Base-by-base conservation (phyloP, 1,140 invertebrate genomes). In the Calycopis cecrops region DNA sequence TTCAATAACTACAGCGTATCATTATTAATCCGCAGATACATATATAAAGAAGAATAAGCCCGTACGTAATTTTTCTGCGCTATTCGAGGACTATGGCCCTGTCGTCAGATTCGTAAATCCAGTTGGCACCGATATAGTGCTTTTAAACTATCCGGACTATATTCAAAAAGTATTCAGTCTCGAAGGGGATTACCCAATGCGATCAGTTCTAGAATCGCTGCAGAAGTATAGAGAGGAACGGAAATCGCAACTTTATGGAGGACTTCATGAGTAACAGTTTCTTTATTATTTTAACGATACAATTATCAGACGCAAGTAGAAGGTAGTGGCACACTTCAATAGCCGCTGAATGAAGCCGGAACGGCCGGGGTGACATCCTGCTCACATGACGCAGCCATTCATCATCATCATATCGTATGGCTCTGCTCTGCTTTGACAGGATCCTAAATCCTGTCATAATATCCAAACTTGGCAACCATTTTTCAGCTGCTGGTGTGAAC, bases 31-130 rank as follows among this genome's bases (percentile, higher is more conserved):
- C 21, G 21, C 21, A 28, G 21, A 28, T 35, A 66, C 78, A 6
- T 76, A 75, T 33, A 56, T 90, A 12, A 72, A 64, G 9, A 85
- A 69, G 7, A 67, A 66, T 47, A 78, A 77, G 34, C 85, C 87
- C 7, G 48, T 88, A 3, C 83, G 71, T 7, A 86, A 86, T 9
- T 67, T 90, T 3, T 88, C 87, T 1, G 88, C 82, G 49, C 69
- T 92, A 0, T 91, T 92, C 56, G 88, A 92, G 49, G 84, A 91
- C 61, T 92, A 92, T 55, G 91, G 91, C 1, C 90, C 91, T 0
- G 87, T 92, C 7, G 91, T 92, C 4, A 80, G 91, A 48, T 81
- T 92, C 14, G 88, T 91, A 10, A 91, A 91, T 33, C 90, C 91
- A 0, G 78, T 92, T 34, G 88, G 90, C 0, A 86, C 88, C 4